Evolutionary conservation across 2,113 vertebrate genomes (phyloP), one percentile per base, ranked within the genome.

Genomic region (Recurvirostra avosetta): DNA sequence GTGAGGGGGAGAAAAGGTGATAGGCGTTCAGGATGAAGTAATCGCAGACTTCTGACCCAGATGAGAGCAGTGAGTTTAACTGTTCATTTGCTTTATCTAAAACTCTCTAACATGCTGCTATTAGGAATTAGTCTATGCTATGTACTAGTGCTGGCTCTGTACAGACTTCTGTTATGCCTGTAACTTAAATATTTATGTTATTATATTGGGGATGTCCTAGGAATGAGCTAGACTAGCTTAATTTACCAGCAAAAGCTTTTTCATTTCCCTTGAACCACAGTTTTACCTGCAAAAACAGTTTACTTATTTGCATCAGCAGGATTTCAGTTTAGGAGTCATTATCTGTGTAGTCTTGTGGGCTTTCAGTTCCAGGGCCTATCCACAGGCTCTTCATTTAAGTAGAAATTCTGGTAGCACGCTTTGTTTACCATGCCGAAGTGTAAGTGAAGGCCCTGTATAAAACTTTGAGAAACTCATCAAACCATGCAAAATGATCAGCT

Each of bases 131-230:
- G 8, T 82, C 19, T 52, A 1, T 74, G 50, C 34, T 68, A 4
- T 16, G 11, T 45, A 19, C 34, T 62, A n/a, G 40, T 22, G 7
- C 34, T 95, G 80, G 11, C 36, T 75, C 36, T 85, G 9, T 63
- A 15, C 9, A 55, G 40, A 2, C 18, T 53, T 34, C 22, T 90
- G 49, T 58, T 73, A 13, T 0, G 0, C 2, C 0, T 55, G 32
- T 66, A 45, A 82, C 22, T 74, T 72, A 19, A 4, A 22, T 58
- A 38, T 34, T 9, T 59, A 3, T 43, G 23, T 21, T 55, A 1
- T 34, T 65, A 1, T 38, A 29, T 30, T 55, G 14, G 10, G 8
- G 19, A 40, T 59, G 9, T 62, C 30, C 20, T 95, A 49, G 27
- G 34, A 58, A 34, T 61, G 15, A 82, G 17, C 16, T 90, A 29